Evolutionary conservation across 2,797 vertebrate genomes (phyloP).

Genomic region (Emys orbicularis): DNA sequence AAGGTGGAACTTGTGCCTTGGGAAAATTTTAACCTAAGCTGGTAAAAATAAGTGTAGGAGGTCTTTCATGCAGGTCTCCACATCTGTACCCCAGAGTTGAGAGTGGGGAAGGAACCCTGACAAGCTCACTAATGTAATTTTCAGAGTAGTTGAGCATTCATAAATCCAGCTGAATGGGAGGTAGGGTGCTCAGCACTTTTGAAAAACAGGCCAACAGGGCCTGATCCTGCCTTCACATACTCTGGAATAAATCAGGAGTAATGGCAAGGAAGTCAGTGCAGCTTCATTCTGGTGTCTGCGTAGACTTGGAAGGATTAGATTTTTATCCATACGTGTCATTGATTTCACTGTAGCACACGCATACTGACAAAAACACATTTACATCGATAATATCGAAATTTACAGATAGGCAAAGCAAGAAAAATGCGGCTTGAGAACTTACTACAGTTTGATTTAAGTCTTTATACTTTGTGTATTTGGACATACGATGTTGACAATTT

Average conservation of each 20-base stretch:
- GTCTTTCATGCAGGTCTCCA: no score
- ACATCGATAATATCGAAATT: background rate
- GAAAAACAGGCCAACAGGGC: background rate
- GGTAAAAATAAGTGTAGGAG: no score
- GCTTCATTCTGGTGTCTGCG: background rate
- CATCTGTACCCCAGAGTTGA: no score
- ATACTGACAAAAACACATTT: background rate
- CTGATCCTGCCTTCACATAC: background rate
- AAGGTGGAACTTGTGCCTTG: no score
- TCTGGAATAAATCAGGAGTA: background rate
- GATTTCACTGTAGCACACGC: background rate
- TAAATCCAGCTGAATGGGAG: background rate
- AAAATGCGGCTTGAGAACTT: background rate
- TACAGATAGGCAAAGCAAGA: background rate
- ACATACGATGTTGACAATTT: background rate
- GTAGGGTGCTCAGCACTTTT: background rate
- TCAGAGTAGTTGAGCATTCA: background rate
- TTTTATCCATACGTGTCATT: background rate
- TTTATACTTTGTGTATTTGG: background rate
- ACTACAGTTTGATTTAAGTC: background rate
- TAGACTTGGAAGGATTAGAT: background rate
- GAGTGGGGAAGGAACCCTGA: no score
- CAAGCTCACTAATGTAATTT: background rate
- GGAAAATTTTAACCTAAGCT: no score
- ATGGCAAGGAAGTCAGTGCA: background rate